Evolutionary conservation across 2,113 vertebrate genomes (phyloP).

Genomic region (Motacilla tschutschensis): DNA sequence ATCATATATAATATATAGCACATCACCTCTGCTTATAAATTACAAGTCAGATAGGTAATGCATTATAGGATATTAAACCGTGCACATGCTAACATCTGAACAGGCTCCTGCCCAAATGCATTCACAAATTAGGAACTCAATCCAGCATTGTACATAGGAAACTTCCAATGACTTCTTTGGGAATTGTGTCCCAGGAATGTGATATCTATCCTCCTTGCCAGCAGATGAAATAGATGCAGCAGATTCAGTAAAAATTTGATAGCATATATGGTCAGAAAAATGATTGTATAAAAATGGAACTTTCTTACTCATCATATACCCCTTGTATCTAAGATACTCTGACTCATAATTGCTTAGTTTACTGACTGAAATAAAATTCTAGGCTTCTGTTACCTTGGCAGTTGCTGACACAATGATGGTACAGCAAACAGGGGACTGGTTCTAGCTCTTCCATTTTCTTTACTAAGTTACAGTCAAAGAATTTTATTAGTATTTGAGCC

Average conservation of each 20-base stretch:
- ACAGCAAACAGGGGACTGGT: background rate
- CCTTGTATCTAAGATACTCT: conserved; percentile 42
- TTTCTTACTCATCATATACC: conserved; percentile 38
- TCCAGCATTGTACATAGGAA: background rate
- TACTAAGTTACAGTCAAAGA: background rate
- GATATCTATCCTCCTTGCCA: background rate
- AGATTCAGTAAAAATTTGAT: background rate
- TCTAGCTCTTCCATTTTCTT: conserved; percentile 6
- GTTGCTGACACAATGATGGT: conserved; percentile 21
- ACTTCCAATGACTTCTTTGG: conserved; percentile 29
- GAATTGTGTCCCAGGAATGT: conserved; percentile 6
- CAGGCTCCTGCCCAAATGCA: background rate
- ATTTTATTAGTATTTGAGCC: conserved; percentile 13
- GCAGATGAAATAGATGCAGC: background rate
- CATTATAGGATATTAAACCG: background rate
- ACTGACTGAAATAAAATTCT: conserved; percentile 54
- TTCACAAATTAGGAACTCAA: background rate
- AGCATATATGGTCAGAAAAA: conserved; percentile 15
- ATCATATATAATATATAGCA: conserved; percentile 8
- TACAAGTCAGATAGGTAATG: background rate
- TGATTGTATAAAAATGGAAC: background rate
- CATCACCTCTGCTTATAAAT: background rate
- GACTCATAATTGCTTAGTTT: conserved; percentile 56
- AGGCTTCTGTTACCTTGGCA: conserved; percentile 48
- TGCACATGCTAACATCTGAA: background rate